Evolutionary conservation across 2,797 vertebrate species (phyloP).

Genomic region (Spheniscus humboldti): DNA sequence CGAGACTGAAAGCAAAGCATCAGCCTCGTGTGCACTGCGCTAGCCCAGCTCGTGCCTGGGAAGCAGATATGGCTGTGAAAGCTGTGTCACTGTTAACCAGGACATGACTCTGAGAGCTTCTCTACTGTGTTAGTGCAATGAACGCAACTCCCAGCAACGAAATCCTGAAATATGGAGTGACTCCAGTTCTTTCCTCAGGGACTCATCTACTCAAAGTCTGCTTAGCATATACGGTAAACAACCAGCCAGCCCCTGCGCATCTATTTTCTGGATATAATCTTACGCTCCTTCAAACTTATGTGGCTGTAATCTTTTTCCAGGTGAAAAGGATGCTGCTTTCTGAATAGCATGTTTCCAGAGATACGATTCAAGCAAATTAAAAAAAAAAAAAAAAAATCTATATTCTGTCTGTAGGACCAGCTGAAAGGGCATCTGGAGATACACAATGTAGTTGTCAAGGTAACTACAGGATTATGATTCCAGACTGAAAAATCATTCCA

Average conservation of each 20-base stretch:
- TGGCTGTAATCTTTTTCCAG: not conserved
- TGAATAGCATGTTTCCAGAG: not conserved
- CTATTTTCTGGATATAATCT: not conserved
- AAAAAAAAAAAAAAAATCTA: not conserved
- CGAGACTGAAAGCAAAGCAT: not conserved
- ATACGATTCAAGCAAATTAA: not conserved
- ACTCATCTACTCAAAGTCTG: not conserved
- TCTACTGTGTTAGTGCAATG: not conserved
- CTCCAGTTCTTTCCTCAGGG: not conserved
- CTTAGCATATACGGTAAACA: not conserved
- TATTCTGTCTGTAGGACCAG: not conserved
- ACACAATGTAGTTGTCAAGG: not conserved
- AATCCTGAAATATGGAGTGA: not conserved
- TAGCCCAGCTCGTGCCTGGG: not conserved
- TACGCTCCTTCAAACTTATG: rapidly evolving
- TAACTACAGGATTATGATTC: not conserved
- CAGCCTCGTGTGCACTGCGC: not conserved
- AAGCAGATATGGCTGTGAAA: not conserved
- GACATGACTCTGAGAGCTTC: not conserved
- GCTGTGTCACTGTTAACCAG: rapidly evolving
- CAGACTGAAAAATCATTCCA: not conserved
- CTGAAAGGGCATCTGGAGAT: not conserved
- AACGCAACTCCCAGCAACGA: not conserved
- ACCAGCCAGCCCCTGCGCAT: not conserved
- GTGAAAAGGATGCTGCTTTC: not conserved